A percentile compares a stretch with the other conserved stretches of the same genome.
phyloP scores from a whole-genome alignment of 2,888 invertebrate genomes.

The Rhogogaster chlorosoma region DNA sequence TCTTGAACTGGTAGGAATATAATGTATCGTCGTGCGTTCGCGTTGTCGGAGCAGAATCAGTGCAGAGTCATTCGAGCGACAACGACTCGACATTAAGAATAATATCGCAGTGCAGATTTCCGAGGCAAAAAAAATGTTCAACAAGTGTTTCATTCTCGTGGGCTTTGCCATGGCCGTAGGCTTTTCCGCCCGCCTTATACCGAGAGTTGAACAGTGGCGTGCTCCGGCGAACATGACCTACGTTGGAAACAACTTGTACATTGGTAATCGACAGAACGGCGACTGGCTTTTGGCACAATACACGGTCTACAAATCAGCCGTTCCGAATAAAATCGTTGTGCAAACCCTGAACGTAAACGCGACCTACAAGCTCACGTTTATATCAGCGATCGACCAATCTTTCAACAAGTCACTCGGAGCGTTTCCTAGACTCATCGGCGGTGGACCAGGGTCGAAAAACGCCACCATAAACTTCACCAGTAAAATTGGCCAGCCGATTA shows the following conservation, averaged over 20 bases:
- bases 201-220: not conserved
- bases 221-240: not conserved
- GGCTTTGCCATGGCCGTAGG: not conserved
- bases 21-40: not conserved
- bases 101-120: not conserved
- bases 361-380: not conserved
- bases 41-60: not conserved
- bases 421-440: not conserved
- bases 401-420: not conserved
- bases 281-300: not conserved
- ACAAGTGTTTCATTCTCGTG: conserved; percentile 19
- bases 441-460: conserved; percentile 2
- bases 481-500: conserved; percentile 30
- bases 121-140: not conserved
- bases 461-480: conserved; percentile 6
- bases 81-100: not conserved
- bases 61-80: not conserved
- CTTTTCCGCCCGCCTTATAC: not conserved
- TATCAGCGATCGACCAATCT: not conserved
- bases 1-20: not conserved
- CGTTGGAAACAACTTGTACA: conserved; percentile 19
- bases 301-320: not conserved
- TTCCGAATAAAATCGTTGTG: not conserved
- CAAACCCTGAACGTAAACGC: not conserved
- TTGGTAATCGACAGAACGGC: not conserved